These are phyloP conservation scores for Smutsia gigantea DNA, from an alignment of 2,797 vertebrate genomes.

Conservation along the genomic window DNA sequence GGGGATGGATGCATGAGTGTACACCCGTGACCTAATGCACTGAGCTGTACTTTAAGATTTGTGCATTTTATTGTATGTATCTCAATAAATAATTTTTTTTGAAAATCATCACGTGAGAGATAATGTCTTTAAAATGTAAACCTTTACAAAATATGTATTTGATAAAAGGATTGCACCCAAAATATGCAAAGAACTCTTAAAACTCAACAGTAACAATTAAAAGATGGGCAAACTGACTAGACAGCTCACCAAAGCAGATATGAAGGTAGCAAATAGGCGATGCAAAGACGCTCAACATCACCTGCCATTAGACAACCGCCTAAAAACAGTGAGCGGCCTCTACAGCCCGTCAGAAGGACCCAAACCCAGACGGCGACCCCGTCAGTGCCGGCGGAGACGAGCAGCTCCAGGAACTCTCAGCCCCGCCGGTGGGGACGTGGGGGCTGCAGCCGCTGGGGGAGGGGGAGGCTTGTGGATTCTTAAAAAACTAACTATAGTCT, in stretches of 20 bases:
- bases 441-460: no score
- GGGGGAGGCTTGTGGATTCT: no score
- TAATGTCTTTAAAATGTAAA: not conserved
- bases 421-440: no score
- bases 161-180: not conserved
- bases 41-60: no score
- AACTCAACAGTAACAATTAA: not conserved
- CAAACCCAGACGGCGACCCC: rapidly evolving
- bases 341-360: rapidly evolving
- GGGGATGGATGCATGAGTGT: no score
- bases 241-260: not conserved
- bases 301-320: not conserved
- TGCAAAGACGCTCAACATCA: no score
- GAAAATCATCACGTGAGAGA: not conserved
- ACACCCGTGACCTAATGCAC: no score
- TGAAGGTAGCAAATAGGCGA: rapidly evolving
- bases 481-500: not conserved
- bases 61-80: no score
- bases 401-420: no score
- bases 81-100: no score
- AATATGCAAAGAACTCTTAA: not conserved
- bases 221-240: not conserved
- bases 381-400: rapidly evolving
- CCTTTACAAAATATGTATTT: rapidly evolving
- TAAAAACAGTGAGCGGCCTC: rapidly evolving